Evolutionary conservation across 2,888 invertebrate genomes (phyloP).

Genomic region (Malthinus seriepunctatus): DNA sequence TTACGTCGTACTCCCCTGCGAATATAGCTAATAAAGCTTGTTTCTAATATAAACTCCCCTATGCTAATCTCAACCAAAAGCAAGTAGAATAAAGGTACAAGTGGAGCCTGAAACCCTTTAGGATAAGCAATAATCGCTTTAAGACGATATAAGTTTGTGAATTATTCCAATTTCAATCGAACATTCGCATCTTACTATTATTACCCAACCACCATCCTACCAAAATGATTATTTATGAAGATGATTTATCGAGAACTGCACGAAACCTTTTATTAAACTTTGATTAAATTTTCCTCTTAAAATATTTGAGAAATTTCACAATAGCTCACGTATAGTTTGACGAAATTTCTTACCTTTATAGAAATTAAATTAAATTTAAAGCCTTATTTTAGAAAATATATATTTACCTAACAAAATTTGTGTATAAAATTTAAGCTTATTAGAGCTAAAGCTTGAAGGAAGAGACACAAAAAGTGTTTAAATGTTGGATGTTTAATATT

Average conservation of each 20-base stretch:
- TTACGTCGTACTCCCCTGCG: slow-evolving; percentile 21
- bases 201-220: background rate
- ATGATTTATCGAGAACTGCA: background rate
- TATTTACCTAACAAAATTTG: too few species aligned
- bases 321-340: too few species aligned
- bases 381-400: too few species aligned
- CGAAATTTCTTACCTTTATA: too few species aligned
- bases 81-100: slow-evolving; percentile 11
- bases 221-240: background rate
- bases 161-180: slow-evolving; percentile 14
- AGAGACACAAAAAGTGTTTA: too few species aligned
- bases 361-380: too few species aligned
- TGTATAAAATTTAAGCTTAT: too few species aligned
- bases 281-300: background rate
- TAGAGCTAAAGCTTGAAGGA: too few species aligned
- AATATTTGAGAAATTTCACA: too few species aligned
- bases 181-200: background rate
- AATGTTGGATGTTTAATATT: too few species aligned
- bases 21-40: slow-evolving; percentile 23
- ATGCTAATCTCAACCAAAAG: slow-evolving; percentile 16
- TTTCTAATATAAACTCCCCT: slow-evolving; percentile 17
- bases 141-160: slow-evolving; percentile 14
- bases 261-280: slow-evolving; percentile 7
- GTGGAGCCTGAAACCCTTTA: background rate
- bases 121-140: slow-evolving; percentile 17